phyloP scores from a whole-genome alignment of 2,888 invertebrate species.

The Molanna angustata region DNA sequence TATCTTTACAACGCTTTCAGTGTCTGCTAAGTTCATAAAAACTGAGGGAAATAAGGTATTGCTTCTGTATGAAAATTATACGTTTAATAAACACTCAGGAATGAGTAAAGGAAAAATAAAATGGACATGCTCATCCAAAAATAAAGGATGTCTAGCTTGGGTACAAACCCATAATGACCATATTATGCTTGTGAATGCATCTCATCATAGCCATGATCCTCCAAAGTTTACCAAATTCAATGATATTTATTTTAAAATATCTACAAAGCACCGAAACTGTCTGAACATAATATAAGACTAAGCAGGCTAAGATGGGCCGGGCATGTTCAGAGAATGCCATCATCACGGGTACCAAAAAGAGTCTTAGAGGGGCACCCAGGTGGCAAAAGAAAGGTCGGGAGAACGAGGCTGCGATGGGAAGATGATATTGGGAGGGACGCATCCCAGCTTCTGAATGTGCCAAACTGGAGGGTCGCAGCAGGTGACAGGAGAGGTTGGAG shows the following conservation, averaged over 20 bases:
- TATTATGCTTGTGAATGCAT: not conserved
- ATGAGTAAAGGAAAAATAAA: not conserved
- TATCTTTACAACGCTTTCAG: not conserved
- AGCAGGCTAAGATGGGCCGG: too few species aligned
- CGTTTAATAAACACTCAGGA: not conserved
- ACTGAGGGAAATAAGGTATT: not conserved
- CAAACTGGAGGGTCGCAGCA: too few species aligned
- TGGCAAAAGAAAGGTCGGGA: too few species aligned
- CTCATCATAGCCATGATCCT: not conserved
- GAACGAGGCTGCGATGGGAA: too few species aligned
- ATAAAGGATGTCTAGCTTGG: not conserved
- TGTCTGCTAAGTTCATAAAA: not conserved
- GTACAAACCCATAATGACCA: not conserved
- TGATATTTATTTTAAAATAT: not conserved
- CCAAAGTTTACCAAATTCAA: not conserved
- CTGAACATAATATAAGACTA: too few species aligned
- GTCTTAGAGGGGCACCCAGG: too few species aligned
- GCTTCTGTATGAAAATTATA: not conserved
- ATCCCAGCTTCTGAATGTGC: too few species aligned
- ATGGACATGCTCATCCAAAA: slow-evolving; percentile 1
- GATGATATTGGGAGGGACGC: too few species aligned
- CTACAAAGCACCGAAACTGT: not conserved
- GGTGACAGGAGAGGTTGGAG: too few species aligned
- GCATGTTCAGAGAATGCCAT: too few species aligned
- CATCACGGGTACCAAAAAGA: too few species aligned